Evolutionary conservation across 2,113 vertebrate genomes (phyloP), one percentile per base, ranked within the genome.

Genomic region (Lipotes vexillifer): DNA sequence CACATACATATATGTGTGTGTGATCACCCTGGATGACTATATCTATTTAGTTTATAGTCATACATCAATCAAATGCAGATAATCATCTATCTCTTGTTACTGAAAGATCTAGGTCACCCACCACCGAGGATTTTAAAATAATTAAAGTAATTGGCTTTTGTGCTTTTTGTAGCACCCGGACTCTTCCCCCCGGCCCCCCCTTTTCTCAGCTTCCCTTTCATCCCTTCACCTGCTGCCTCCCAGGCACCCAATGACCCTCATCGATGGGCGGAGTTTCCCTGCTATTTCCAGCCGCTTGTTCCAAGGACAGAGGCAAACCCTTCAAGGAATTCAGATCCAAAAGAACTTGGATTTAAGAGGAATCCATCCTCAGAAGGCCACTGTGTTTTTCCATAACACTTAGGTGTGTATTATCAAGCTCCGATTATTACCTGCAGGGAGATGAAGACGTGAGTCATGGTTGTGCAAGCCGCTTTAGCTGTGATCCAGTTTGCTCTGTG

Each of bases 181-280:
- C 3, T 2, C 49, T 3, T 2, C 41, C 7, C 8, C n/a, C 23
- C 69, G 31, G 0, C 33, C 23, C 75, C 31, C 2, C 29, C 31
- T 29, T 23, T 23, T 7, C 57, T 52, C 15, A 5, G 81, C 17
- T 41, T 25, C 36, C 38, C 18, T 44, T 33, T 44, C 17, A 3
- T 17, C 33, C 33, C 41, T 52, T 68, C 8, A 1, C 33, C 23
- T 17, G 1, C n/a, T 15, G 69, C 71, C 66, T 49, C 9, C 68
- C 21, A 21, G 75, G 2, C 31, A 15, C 29, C 29, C 4, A 15
- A 7, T 23, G 46, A 18, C 68, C 65, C 29, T n/a, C 3, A 1
- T 4, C 4, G 1, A 21, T 6, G 23, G 44, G 27, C 25, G 15
- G 8, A 14, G 23, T 17, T 9, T 0, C 6, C 29, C 44, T 31